Evolutionary conservation across 2,113 vertebrate species (phyloP), one percentile per base, ranked within the genome.

Genomic region (Podarcis cretensis): DNA sequence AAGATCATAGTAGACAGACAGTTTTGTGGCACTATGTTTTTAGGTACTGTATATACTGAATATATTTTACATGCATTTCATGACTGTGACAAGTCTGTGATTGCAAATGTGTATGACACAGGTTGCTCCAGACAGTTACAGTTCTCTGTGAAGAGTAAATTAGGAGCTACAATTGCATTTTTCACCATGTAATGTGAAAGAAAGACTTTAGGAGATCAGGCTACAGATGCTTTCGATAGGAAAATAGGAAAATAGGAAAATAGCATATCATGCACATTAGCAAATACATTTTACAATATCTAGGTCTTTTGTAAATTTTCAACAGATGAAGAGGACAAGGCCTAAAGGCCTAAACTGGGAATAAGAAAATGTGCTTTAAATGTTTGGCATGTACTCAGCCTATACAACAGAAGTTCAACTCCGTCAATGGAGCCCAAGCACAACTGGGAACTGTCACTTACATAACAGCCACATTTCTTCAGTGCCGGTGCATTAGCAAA

Each of bases 281-380:
- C 80, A 83, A 9, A 43, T 83, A 12, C 12, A 30, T 69, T 86
- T 2, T 30, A 57, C 71, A 83, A 14, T 30, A 20, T 3, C 84
- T 90, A 71, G 10, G 5, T n/a, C n/a, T 32, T 87, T 14, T 9
- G 59, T 27, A 43, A 63, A 83, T 20, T 81, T 71, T 68, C 30
- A 80, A 74, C 12, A 63, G 80, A 35, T 75, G 87, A 1, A 35
- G 12, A 81, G 21, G 89, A 90, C 88, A 92, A 94, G 89, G 91
- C 90, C 88, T 91, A 89, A 92, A 87, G 84, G 87, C 83, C 90
- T 90, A 92, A 91, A 85, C 27, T 86, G 66, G 88, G 25, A 66
- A 81, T 16, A 76, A 83, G 90, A 93, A 27, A 16, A 20, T 30
- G 14, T 68, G 65, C 65, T 25, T 21, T 16, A 77, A 35, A 77